Evolutionary conservation across 1,140 invertebrate genomes (phyloP).

Genomic region (Apocrypta bakeri): DNA sequence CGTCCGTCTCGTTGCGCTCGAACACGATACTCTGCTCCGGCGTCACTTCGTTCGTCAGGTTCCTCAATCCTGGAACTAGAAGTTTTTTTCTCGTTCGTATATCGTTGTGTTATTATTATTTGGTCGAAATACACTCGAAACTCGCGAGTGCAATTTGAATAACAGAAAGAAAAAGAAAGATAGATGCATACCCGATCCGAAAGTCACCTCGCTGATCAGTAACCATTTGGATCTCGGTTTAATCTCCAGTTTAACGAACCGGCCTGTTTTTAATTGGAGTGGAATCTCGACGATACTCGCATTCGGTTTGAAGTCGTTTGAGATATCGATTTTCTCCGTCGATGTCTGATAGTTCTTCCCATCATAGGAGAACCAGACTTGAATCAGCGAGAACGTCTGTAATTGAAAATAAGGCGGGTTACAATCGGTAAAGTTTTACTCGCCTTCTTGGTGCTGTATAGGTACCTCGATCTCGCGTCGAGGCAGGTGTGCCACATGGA

Average conservation of each 20-base stretch:
- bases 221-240: conserved; percentile 91
- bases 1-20: conserved; percentile 62
- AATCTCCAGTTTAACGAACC: conserved; percentile 85
- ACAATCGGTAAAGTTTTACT: no score
- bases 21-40: conserved; percentile 67
- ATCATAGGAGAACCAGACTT: conserved; percentile 86
- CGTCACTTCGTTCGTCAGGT: conserved; percentile 68
- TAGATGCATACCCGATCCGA: conserved; percentile 81
- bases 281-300: conserved; percentile 82
- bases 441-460: no score
- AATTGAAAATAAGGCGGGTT: background rate
- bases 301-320: conserved; percentile 78
- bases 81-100: background rate
- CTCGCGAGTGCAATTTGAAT: no score
- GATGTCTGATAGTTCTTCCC: conserved; percentile 82
- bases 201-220: conserved; percentile 89
- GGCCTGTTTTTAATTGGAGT: conserved; percentile 83
- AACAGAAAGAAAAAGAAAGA: background rate
- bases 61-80: conserved; percentile 68
- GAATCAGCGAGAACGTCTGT: conserved; percentile 82
- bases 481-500: conserved; percentile 86
- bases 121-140: no score
- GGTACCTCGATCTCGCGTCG: conserved; percentile 82
- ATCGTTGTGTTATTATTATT: no score
- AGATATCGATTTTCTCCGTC: conserved; percentile 66